A percentile compares a stretch with the other conserved stretches of the same genome.
phyloP scores from a whole-genome alignment of 2,797 vertebrate species.

The Microctenopoma lineatum region DNA sequence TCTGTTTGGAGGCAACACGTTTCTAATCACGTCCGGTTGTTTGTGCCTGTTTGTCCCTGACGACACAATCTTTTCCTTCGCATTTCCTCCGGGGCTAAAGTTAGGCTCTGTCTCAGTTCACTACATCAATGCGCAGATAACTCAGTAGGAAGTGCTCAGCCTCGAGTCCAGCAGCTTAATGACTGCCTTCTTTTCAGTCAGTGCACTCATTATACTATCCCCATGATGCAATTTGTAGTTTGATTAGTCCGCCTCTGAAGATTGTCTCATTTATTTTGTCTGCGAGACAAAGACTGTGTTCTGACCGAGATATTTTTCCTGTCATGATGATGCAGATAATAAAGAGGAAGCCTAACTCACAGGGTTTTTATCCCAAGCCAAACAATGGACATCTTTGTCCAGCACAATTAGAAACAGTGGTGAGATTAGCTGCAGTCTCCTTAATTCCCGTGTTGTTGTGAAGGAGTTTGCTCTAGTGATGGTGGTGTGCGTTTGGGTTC shows the following conservation, averaged over 20 bases:
- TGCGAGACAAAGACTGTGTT: slow-evolving; percentile 20
- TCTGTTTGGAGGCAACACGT: slow-evolving; percentile 14
- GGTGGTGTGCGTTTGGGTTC: slow-evolving; percentile 7
- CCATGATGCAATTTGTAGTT: slow-evolving; percentile 40
- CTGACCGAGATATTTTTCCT: slow-evolving; percentile 37
- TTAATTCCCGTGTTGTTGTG: slow-evolving; percentile 19
- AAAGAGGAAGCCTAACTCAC: slow-evolving; percentile 46
- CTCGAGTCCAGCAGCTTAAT: slow-evolving; percentile 44
- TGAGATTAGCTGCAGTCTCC: slow-evolving; percentile 18
- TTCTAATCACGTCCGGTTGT: slow-evolving; percentile 28
- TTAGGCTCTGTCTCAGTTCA: slow-evolving; percentile 56
- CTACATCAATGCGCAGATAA: slow-evolving; percentile 59
- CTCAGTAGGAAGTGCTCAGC: slow-evolving; percentile 45
- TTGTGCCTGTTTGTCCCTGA: slow-evolving; percentile 43
- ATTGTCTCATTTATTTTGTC: slow-evolving; percentile 27
- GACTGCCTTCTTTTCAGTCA: slow-evolving; percentile 40
- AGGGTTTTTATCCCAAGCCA: slow-evolving; percentile 56
- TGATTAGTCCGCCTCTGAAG: slow-evolving; percentile 28
- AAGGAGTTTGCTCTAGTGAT: neutral
- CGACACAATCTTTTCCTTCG: slow-evolving; percentile 42
- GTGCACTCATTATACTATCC: slow-evolving; percentile 31
- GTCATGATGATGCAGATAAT: slow-evolving; percentile 55
- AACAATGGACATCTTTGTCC: slow-evolving; percentile 68
- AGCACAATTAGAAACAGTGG: slow-evolving; percentile 1
- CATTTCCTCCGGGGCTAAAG: slow-evolving; percentile 70